Evolutionary conservation across 2,113 vertebrate species (phyloP).

Genomic region (Limanda limanda): DNA sequence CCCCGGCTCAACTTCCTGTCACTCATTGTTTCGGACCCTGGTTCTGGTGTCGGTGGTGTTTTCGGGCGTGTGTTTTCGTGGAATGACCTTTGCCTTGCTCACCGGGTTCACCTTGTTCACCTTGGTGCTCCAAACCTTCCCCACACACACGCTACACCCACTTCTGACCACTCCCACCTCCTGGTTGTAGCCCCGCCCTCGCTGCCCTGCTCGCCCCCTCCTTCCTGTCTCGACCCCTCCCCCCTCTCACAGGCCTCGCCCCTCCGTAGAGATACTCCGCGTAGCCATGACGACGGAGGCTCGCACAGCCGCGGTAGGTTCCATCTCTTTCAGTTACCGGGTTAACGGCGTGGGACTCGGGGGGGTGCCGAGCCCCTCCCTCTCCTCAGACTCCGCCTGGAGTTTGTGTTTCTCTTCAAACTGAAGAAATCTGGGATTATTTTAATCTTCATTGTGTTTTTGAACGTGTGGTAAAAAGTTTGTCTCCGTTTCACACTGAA

Average conservation of each 20-base stretch:
- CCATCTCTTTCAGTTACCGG: conserved; percentile 52
- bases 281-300: conserved; percentile 88
- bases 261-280: conserved; percentile 87
- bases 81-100: conserved; percentile 79
- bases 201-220: conserved; percentile 89
- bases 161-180: conserved; percentile 47
- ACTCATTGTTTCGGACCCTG: not conserved
- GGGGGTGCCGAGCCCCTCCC: not conserved
- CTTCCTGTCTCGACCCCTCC: conserved; percentile 89
- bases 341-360: conserved; percentile 10
- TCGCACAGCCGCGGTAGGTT: conserved; percentile 90
- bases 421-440: too few relatives aligned
- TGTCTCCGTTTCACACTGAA: too few relatives aligned
- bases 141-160: conserved; percentile 17
- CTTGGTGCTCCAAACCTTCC: conserved; percentile 64
- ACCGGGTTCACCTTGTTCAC: conserved; percentile 75
- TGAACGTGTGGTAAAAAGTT: too few relatives aligned
- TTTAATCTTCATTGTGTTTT: too few relatives aligned
- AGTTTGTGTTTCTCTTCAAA: not conserved
- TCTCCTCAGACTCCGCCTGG: not conserved
- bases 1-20: conserved; percentile 23
- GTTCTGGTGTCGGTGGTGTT: conserved; percentile 51
- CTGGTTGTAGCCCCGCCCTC: conserved; percentile 88
- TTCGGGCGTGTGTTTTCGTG: conserved; percentile 34
- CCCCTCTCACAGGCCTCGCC: conserved; percentile 90